Evolutionary conservation across 2,113 vertebrate genomes (phyloP).

Genomic region (western clawed frog (Xenopus tropicalis)): UCB_Xtro_10.0 CM004443.2:151433501-151434000

Average conservation of each 20-base stretch:
- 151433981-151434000: constrained; percentile 63
- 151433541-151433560: not conserved
- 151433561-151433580: not conserved
- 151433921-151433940: constrained; percentile 88
- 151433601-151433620: constrained; percentile 1
- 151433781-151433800: constrained; percentile 85
- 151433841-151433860: constrained; percentile 77
- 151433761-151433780: constrained; percentile 69
- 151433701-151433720: constrained; percentile 30
- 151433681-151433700: constrained; percentile 26
- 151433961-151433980: constrained; percentile 62
- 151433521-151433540: not conserved
- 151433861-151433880: constrained; percentile 87
- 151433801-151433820: constrained; percentile 79
- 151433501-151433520: not conserved
- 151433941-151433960: constrained; percentile 64
- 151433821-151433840: constrained; percentile 78
- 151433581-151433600: not conserved
- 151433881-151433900: constrained; percentile 91
- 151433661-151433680: constrained; percentile 41
- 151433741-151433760: constrained; percentile 82
- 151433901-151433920: constrained; percentile 80
- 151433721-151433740: constrained; percentile 31
- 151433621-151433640: constrained; percentile 25
- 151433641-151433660: constrained; percentile 35